Evolutionary conservation across 2,113 vertebrate genomes (phyloP), one percentile per base, ranked within the genome.

Genomic region (Rhinopomastus cyanomelas): DNA sequence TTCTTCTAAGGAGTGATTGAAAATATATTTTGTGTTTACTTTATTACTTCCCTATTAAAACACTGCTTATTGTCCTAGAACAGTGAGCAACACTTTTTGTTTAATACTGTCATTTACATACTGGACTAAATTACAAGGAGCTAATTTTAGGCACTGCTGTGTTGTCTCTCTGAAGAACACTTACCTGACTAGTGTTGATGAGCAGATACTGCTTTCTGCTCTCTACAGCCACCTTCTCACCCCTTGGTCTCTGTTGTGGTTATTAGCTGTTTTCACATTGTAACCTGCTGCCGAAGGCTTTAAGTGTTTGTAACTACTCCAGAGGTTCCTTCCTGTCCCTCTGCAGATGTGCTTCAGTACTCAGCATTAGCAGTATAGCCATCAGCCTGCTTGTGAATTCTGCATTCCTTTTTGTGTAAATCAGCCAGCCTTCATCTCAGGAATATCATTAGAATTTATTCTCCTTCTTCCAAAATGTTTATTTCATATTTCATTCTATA

Each of bases 371-470:
- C 76, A 42, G 48, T 14, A 20, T 1, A 5, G 42, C 77, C 37
- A 25, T 7, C 55, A 32, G 76, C 55, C 59, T 49, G 76, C 36
- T 42, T 0, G 0, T 3, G 19, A 49, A 34, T 27, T 22, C 29
- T 2, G 2, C 57, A 12, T 0, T 0, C 69, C 74, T 68, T 25
- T 56, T 4, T 12, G 8, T 20, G 64, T 52, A 30, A 26, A 59
- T 48, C 65, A 56, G 19, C 34, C 46, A 25, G 3, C 32, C 79
- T 57, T 34, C 82, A 74, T 53, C 88, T 89, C 88, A 66, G 79
- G 46, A 89, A 32, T n/a, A 60, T 36, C 36, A 0, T 5, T 18
- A 16, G 6, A 68, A 75, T 60, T 64, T 71, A 1, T 68, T 79
- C 11, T 78, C 36, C n/a, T 57, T 49, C 11, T 69, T 48, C 42